phyloP scores from a whole-genome alignment of 2,797 vertebrate genomes.

The Microhierax caerulescens region DNA sequence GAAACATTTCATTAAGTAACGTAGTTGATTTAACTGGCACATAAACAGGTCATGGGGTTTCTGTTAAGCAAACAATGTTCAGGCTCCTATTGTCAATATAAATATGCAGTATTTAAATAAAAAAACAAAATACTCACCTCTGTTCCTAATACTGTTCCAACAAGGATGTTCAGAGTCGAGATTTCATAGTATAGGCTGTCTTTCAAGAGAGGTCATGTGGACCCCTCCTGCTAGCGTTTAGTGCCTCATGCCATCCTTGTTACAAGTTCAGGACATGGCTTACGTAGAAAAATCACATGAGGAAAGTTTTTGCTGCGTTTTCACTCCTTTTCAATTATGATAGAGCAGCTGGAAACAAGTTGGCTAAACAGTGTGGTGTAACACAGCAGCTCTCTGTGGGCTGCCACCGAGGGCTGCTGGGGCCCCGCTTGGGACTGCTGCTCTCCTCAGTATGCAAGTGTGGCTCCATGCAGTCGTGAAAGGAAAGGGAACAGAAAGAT shows the following conservation, averaged over 20 bases:
- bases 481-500: not conserved
- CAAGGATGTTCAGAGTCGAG: not conserved
- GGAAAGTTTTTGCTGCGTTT: not conserved
- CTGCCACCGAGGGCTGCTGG: not conserved
- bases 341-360: not conserved
- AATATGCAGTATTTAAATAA: constrained; percentile 30
- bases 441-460: not conserved
- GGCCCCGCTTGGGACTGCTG: not conserved
- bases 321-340: not conserved
- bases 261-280: not conserved
- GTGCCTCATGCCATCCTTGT: not conserved
- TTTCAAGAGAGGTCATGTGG: not conserved
- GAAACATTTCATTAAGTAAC: constrained; percentile 46
- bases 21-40: constrained; percentile 1
- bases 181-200: not conserved
- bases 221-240: not conserved
- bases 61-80: not conserved
- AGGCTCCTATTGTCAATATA: constrained; percentile 9
- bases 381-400: not conserved
- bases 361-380: fast-evolving
- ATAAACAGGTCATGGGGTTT: not conserved
- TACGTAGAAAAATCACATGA: not conserved
- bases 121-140: not conserved
- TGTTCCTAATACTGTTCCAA: not conserved
- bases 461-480: not conserved